Evolutionary conservation across 2,113 vertebrate species (phyloP).

Genomic region (Melanotaenia duboulayi): DNA sequence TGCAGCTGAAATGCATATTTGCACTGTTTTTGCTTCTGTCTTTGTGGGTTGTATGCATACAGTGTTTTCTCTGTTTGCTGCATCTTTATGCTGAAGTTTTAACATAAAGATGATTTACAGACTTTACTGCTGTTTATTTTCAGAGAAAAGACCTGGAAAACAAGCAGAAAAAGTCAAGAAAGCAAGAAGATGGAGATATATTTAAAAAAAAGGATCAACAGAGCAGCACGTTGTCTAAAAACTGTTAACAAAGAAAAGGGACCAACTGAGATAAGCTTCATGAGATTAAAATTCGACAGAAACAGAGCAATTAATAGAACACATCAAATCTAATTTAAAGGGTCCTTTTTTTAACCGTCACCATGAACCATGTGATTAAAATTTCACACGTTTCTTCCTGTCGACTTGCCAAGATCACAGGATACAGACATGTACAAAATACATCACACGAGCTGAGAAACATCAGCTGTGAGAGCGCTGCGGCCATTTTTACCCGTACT

Average conservation of each 20-base stretch:
- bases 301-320: not conserved
- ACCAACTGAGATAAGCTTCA: not conserved
- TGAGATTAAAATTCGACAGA: not conserved
- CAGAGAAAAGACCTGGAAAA: not conserved
- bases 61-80: conserved; percentile 46
- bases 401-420: not conserved
- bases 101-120: conserved; percentile 51
- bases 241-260: not conserved
- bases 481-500: not conserved
- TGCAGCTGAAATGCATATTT: conserved; percentile 43
- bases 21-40: conserved; percentile 38
- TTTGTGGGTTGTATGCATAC: conserved; percentile 35
- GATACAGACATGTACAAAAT: not conserved
- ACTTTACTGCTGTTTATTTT: conserved; percentile 42
- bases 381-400: conserved; percentile 21
- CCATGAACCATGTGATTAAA: conserved; percentile 1
- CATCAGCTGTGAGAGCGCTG: not conserved
- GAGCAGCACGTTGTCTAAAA: not conserved
- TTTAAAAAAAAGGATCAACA: not conserved
- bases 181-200: not conserved
- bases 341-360: not conserved
- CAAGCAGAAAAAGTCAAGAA: not conserved
- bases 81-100: conserved; percentile 24
- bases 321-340: conserved; percentile 3
- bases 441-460: not conserved